Percentiles rank a stretch among this genome's conserved stretches.
Evolutionary conservation across 2,113 vertebrate species (phyloP).

Genomic region (Erinaceus europaeus): DNA sequence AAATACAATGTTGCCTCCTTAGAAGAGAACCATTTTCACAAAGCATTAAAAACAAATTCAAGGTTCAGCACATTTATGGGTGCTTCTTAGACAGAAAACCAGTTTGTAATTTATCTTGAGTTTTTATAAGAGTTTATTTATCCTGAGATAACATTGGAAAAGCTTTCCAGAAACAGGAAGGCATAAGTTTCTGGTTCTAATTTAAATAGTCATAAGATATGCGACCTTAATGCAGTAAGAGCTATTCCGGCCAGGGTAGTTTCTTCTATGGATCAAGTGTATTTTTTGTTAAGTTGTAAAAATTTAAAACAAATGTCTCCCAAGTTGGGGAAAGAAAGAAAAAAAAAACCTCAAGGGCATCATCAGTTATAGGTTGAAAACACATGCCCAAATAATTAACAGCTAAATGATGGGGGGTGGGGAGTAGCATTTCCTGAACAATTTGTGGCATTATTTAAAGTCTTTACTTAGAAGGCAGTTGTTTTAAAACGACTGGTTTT

Average conservation of each 20-base stretch:
- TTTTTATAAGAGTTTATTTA: conserved; percentile 76
- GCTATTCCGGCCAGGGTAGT: conserved; percentile 57
- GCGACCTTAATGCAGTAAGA: conserved; percentile 69
- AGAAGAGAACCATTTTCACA: conserved; percentile 14
- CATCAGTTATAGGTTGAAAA: conserved; percentile 62
- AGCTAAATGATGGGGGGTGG: conserved; percentile 45
- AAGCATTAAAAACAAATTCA: conserved; percentile 48
- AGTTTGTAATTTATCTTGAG: conserved; percentile 42
- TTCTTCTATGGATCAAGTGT: conserved; percentile 69
- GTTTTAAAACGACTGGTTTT: conserved; percentile 55
- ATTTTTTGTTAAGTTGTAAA: conserved; percentile 75
- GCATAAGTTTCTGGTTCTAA: conserved; percentile 79
- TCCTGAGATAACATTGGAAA: conserved; percentile 75
- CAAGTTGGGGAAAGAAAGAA: neutral
- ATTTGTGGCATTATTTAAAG: conserved; percentile 52
- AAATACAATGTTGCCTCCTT: conserved; percentile 3
- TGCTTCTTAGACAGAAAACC: conserved; percentile 25
- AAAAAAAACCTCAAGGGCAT: conserved; percentile 17
- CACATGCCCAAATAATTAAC: conserved; percentile 69
- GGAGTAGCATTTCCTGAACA: conserved; percentile 11
- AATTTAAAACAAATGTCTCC: conserved; percentile 78
- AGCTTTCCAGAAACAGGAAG: conserved; percentile 74
- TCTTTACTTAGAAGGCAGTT: conserved; percentile 46
- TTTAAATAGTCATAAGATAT: conserved; percentile 77
- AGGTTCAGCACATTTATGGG: conserved; percentile 20